phyloP scores from a whole-genome alignment of 2,888 invertebrate species.

The Hydraecia micacea region DNA sequence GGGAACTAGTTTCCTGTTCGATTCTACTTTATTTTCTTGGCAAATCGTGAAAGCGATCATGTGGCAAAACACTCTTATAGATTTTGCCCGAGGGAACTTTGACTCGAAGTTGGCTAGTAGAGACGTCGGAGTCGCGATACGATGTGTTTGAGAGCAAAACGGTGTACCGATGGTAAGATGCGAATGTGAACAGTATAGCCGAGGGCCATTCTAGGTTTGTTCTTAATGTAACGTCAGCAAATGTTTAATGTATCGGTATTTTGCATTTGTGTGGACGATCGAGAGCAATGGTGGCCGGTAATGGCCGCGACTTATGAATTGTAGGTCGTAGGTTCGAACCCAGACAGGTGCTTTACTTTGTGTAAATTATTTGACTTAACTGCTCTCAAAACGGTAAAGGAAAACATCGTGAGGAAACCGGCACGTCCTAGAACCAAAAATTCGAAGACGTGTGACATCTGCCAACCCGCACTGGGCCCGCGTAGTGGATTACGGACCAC shows the following conservation, averaged over 20 bases:
- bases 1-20: slow-evolving; percentile 82
- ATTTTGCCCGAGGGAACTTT: slow-evolving; percentile 88
- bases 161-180: slow-evolving; percentile 83
- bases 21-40: slow-evolving; percentile 87
- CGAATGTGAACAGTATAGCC: slow-evolving; percentile 81
- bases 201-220: slow-evolving; percentile 73
- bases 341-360: no score
- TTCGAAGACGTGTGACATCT: no score
- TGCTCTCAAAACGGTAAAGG: no score
- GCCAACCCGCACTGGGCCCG: no score
- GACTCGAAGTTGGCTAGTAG: slow-evolving; percentile 83
- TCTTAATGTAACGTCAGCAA: slow-evolving; percentile 56
- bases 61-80: slow-evolving; percentile 89
- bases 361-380: no score
- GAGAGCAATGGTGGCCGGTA: no score
- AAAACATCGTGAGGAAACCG: no score
- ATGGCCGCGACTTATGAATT: no score
- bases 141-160: slow-evolving; percentile 88
- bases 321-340: no score
- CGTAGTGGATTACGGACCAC: no score
- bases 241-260: slow-evolving; percentile 58
- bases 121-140: slow-evolving; percentile 71
- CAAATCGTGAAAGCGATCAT: slow-evolving; percentile 89
- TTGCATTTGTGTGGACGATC: slow-evolving; percentile 34
- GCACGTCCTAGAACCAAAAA: no score